These are phyloP conservation scores for Trissolcus japonicus DNA, from an alignment of 2,888 invertebrate genomes.

Conservation along the genomic window DNA sequence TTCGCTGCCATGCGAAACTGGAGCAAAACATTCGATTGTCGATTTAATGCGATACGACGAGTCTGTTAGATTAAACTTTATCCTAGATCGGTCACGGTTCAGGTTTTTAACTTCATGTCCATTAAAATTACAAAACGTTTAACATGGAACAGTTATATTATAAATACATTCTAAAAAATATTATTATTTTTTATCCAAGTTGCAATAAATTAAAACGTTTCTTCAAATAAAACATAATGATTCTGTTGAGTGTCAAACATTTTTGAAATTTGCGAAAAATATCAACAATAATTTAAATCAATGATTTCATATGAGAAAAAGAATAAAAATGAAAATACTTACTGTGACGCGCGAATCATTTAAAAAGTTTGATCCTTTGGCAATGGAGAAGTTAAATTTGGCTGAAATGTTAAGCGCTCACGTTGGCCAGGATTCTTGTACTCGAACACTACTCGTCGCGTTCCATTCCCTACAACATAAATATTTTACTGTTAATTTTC, in stretches of 20 bases:
- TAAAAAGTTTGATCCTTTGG: constrained; percentile 71
- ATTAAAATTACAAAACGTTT: too few relatives aligned
- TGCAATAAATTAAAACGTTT: too few relatives aligned
- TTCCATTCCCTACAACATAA: constrained; percentile 75
- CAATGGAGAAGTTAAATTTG: constrained; percentile 70
- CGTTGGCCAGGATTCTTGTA: constrained; percentile 76
- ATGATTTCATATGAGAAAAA: too few relatives aligned
- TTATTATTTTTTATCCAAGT: too few relatives aligned
- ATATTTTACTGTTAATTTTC: constrained; percentile 30
- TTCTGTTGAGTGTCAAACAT: too few relatives aligned
- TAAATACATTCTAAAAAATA: too few relatives aligned
- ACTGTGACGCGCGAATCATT: constrained; percentile 73
- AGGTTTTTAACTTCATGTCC: too few relatives aligned
- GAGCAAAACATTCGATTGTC: constrained; percentile 67
- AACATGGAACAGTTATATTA: too few relatives aligned
- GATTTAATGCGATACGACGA: constrained; percentile 64
- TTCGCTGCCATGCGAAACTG: constrained; percentile 66
- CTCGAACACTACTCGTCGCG: constrained; percentile 75
- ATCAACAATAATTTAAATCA: too few relatives aligned
- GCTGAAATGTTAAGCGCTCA: constrained; percentile 72
- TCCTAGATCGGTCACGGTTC: constrained; percentile 63
- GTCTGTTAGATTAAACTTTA: constrained; percentile 49
- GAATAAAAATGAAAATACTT: constrained; percentile 57
- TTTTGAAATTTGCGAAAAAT: too few relatives aligned
- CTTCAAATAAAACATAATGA: too few relatives aligned